Conservation (phyloP, 2,113 vertebrate genomes). For the Bostrychus sinensis region DNA sequence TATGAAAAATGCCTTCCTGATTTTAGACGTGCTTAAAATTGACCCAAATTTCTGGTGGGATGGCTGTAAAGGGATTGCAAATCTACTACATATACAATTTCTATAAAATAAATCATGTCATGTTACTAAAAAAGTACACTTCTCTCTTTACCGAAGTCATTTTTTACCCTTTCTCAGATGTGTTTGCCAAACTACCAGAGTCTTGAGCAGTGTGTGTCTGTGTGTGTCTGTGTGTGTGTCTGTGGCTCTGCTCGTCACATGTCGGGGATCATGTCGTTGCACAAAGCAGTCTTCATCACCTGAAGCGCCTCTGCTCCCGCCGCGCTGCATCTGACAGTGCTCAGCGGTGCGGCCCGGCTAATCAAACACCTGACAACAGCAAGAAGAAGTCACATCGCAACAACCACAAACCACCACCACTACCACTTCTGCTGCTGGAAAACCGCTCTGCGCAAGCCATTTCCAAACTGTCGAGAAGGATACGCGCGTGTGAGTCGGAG, state of each 20-base stretch:
- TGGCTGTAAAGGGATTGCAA: too few species aligned
- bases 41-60: too few species aligned
- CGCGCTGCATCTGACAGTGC: slow-evolving; percentile 12
- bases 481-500: neutral
- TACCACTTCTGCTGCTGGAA: neutral
- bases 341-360: slow-evolving; percentile 19
- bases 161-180: neutral
- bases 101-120: too few species aligned
- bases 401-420: neutral
- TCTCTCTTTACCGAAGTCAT: neutral
- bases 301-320: slow-evolving; percentile 9
- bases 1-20: too few species aligned
- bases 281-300: slow-evolving; percentile 13
- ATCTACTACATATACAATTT: too few species aligned
- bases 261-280: neutral
- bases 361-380: slow-evolving; percentile 45
- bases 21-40: too few species aligned
- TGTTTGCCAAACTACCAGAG: neutral
- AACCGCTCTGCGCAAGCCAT: neutral
- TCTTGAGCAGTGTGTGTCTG: neutral
- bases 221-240: neutral
- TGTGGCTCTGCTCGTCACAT: neutral
- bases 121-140: too few species aligned
- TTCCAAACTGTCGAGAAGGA: neutral
- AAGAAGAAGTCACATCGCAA: slow-evolving; percentile 19